Percentiles rank a stretch among this genome's conserved stretches.
Conservation (phyloP, 2,888 invertebrate genomes). For the Phyllotreta striolata region DNA sequence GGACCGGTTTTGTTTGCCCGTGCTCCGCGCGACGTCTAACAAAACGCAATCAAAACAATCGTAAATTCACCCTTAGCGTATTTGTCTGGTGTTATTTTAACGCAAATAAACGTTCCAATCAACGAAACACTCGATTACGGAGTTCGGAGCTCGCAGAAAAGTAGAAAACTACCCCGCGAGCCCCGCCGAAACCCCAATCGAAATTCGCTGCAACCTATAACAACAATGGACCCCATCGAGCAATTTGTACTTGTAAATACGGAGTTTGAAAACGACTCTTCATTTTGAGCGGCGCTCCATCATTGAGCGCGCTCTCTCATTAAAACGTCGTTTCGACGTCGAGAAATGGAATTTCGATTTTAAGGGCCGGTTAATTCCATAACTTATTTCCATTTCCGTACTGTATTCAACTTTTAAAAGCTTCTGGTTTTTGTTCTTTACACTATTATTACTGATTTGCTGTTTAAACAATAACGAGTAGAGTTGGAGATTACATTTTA, state of each 20-base stretch:
- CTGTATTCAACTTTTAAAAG: no score
- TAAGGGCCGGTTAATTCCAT: neutral
- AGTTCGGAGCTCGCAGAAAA: conserved; percentile 1
- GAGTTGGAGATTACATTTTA: no score
- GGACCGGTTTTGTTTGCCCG: no score
- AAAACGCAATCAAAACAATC: conserved; percentile 11
- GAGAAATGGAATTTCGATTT: conserved; percentile 24
- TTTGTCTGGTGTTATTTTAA: conserved; percentile 18
- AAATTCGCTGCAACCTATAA: conserved; percentile 22
- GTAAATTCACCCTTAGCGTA: conserved; percentile 3
- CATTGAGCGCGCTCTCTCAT: conserved; percentile 36
- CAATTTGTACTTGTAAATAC: conserved; percentile 46
- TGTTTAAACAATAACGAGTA: no score
- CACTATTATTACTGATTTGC: no score
- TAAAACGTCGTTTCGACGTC: conserved; percentile 40
- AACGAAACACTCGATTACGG: conserved; percentile 20
- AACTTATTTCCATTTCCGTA: no score
- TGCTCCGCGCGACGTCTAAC: neutral
- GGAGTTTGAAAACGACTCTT: conserved; percentile 42
- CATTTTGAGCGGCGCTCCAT: conserved; percentile 40
- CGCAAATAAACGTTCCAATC: conserved; percentile 25
- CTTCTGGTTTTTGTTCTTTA: no score
- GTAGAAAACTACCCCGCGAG: neutral
- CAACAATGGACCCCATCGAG: conserved; percentile 31
- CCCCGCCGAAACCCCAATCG: neutral